A percentile compares a stretch with the other conserved stretches of the same genome.
phyloP scores from a whole-genome alignment of 2,888 invertebrate genomes.

The Lomographa bimaculata region DNA sequence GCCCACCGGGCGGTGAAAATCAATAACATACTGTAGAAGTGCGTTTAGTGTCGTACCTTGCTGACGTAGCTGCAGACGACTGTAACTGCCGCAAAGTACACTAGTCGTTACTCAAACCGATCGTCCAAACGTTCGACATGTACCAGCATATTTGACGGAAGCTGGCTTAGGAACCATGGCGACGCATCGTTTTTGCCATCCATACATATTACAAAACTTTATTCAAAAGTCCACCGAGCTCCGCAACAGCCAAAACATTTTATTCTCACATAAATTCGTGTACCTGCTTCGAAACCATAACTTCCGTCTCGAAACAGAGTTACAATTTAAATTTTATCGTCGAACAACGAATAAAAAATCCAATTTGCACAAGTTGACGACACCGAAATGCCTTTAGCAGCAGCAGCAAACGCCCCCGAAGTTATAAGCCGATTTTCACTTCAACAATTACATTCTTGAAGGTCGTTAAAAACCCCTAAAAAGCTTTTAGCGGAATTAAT shows the following conservation, averaged over 20 bases:
- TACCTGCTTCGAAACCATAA: slow-evolving; percentile 6
- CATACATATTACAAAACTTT: too few relatives aligned
- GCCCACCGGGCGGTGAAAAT: slow-evolving; percentile 81
- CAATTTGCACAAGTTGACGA: slow-evolving; percentile 37
- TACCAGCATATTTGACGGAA: not conserved
- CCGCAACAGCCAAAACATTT: not conserved
- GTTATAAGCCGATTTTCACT: slow-evolving; percentile 52
- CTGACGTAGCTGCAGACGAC: slow-evolving; percentile 64
- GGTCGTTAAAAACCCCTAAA: slow-evolving; percentile 51
- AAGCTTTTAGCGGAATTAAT: slow-evolving; percentile 65
- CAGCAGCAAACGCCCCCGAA: slow-evolving; percentile 39
- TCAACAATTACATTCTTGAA: slow-evolving; percentile 53
- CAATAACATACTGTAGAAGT: slow-evolving; percentile 81
- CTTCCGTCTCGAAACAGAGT: slow-evolving; percentile 1
- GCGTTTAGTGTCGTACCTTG: slow-evolving; percentile 74
- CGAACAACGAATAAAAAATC: slow-evolving; percentile 24
- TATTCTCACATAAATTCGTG: not conserved
- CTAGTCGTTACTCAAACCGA: slow-evolving; percentile 22
- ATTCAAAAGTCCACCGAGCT: too few relatives aligned
- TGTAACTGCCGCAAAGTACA: slow-evolving; percentile 42
- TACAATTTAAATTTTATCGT: slow-evolving; percentile 18
- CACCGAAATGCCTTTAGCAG: slow-evolving; percentile 41
- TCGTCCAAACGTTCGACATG: slow-evolving; percentile 6
- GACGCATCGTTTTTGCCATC: too few relatives aligned
- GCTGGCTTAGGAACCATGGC: too few relatives aligned